A percentile compares a stretch with the other conserved stretches of the same genome.
These are phyloP conservation scores for Pogonomyrmex barbatus DNA, from an alignment of 1,140 invertebrate species.

Conservation along the genomic window DNA sequence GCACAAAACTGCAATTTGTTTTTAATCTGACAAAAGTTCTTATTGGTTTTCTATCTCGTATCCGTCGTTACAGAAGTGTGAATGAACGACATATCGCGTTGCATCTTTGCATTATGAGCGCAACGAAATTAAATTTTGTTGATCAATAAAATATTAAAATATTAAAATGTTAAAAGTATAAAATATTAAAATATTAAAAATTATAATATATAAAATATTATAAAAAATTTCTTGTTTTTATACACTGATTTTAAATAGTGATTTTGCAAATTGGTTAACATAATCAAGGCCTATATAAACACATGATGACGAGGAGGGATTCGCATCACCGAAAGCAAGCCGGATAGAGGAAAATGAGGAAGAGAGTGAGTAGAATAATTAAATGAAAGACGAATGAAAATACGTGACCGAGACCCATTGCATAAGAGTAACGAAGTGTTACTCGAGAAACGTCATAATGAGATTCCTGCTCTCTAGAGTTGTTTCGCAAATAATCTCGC, in stretches of 20 bases:
- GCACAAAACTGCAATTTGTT: background rate
- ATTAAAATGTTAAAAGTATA: too few relatives aligned
- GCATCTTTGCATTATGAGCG: background rate
- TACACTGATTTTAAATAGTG: background rate
- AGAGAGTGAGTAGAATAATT: constrained; percentile 23
- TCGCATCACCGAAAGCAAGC: background rate
- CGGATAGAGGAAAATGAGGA: background rate
- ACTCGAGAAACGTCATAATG: constrained; percentile 39
- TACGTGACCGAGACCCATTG: constrained; percentile 26
- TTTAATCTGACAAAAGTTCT: background rate
- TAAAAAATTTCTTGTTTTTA: background rate
- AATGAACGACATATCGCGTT: background rate
- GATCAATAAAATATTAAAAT: background rate
- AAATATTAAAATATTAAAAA: too few relatives aligned
- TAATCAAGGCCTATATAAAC: background rate
- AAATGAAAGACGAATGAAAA: constrained; percentile 50
- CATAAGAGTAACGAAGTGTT: constrained; percentile 35
- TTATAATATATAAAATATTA: too few relatives aligned
- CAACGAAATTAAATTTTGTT: constrained; percentile 10
- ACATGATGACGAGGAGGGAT: background rate
- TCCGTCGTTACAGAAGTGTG: background rate
- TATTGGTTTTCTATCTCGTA: background rate
- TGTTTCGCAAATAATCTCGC: constrained; percentile 51
- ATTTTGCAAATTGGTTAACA: background rate
- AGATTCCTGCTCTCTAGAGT: constrained; percentile 36